Base-by-base conservation (phyloP, 2,113 vertebrate genomes). In the Henicopernis longicauda region DNA sequence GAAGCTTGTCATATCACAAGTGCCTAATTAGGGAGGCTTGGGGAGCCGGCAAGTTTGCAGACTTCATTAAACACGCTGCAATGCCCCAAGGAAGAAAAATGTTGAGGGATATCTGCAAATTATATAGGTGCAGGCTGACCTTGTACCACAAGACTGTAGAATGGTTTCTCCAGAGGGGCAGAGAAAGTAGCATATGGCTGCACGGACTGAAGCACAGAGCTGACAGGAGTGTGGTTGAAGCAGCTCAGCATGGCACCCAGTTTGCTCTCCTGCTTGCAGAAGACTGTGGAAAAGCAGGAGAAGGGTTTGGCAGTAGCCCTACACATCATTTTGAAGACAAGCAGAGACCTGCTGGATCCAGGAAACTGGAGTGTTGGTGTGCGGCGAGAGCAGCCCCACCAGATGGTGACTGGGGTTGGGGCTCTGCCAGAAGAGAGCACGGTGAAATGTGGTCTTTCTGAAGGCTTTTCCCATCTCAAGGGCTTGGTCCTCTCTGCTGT, bases 1-100 rank as follows among this genome's bases (percentile, higher is more conserved):
- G 72, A 97, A 93, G 4, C n/a, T 97, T 94, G 81, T 76, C 52
- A 34, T 91, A 76, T 88, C 89, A 95, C 71, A 96, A 83, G 61
- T 93, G 89, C 89, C 72, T 96, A 94, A 95, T 94, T 96, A 86
- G 79, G 62, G 76, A 71, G 62, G 23, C 69, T 16, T 25, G 18
- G 32, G 32, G 36, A 70, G 23, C 55, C 78, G 74, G 44, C 49
- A 96, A 94, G 45, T 80, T 93, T 91, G 81, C 57, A 95, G 95
- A 52, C 49, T 84, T 82, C 62, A 63, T 89, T 70, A 65, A 92
- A 88, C 26, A 54, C 10, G 5, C 22, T 86, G 19, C 27, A 82
- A 42, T 78, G 66, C 31, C 49, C 47, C 4, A 8, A 42, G 55
- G 50, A 78, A 73, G 44, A 89, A 90, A 38, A 86, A 94, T 13